phyloP scores from a whole-genome alignment of 1,140 invertebrate species.

The Brachionus plicatilis region DNA sequence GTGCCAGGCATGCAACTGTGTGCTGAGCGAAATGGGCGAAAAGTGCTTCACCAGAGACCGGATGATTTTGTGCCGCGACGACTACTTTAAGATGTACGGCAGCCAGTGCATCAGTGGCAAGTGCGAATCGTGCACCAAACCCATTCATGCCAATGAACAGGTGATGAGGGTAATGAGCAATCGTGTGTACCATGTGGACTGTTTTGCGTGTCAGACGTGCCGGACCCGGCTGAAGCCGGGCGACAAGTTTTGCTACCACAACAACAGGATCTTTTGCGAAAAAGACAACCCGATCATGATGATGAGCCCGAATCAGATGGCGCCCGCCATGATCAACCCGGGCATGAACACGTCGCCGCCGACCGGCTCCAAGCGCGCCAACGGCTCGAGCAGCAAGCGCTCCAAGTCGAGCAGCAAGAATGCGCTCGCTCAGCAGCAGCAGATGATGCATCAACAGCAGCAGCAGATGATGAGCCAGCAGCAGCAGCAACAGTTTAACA shows the following conservation, averaged over 20 bases:
- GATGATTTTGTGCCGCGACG: constrained; percentile 5
- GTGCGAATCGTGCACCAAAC: constrained; percentile 14
- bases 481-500: neutral
- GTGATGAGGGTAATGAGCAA: constrained; percentile 30
- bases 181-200: constrained; percentile 30
- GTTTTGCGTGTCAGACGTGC: constrained; percentile 17
- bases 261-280: constrained; percentile 33
- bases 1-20: neutral
- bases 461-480: constrained; percentile 2
- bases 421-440: neutral
- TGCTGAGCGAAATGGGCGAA: neutral
- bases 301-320: neutral
- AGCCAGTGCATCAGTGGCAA: neutral
- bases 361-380: neutral
- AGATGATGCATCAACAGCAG: neutral
- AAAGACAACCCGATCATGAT: constrained; percentile 37
- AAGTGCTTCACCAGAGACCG: constrained; percentile 28
- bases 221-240: neutral
- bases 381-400: neutral
- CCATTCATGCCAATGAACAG: constrained; percentile 27
- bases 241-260: constrained; percentile 16
- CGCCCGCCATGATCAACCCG: neutral
- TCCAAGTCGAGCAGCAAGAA: neutral
- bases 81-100: constrained; percentile 11
- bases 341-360: constrained; percentile 6